Evolutionary conservation across 1,140 invertebrate genomes (phyloP).

Genomic region (Panonychus citri): DNA sequence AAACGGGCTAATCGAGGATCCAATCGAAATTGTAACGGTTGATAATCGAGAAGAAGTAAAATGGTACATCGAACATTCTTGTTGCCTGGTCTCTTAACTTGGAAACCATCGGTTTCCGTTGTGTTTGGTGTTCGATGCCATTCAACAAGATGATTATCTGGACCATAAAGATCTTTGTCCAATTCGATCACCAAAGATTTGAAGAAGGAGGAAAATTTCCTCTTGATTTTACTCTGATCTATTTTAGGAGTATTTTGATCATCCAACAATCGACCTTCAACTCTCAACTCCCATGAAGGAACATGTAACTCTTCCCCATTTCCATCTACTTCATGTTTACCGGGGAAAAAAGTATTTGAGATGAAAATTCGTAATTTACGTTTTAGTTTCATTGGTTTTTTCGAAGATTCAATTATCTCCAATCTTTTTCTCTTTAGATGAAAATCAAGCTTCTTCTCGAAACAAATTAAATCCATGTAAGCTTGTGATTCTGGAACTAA

Average conservation of each 20-base stretch:
- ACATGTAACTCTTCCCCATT: conserved; percentile 51
- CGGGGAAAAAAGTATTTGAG: conserved; percentile 94
- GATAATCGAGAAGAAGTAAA: conserved; percentile 84
- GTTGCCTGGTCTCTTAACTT: conserved; percentile 94
- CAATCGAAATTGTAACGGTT: conserved; percentile 93
- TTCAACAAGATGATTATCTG: conserved; percentile 97
- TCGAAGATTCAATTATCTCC: conserved; percentile 95
- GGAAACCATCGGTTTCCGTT: conserved; percentile 98
- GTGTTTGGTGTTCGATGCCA: conserved; percentile 95
- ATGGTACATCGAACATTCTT: conserved; percentile 97
- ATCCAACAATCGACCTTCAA: conserved; percentile 85
- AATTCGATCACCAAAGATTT: conserved; percentile 96
- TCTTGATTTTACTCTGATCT: conserved; percentile 38
- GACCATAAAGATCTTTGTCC: conserved; percentile 96
- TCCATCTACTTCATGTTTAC: conserved; percentile 44
- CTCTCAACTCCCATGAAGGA: conserved; percentile 85
- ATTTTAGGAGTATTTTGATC: conserved; percentile 29
- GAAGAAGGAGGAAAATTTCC: conserved; percentile 99
- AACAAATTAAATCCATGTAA: conserved; percentile 93
- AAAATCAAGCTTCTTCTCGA: conserved; percentile 90
- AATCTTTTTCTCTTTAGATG: conserved; percentile 93
- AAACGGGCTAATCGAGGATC: conserved; percentile 80
- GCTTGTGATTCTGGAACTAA: conserved; percentile 95
- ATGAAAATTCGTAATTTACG: conserved; percentile 92
- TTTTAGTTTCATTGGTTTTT: conserved; percentile 80